Percentiles rank a stretch among this genome's conserved stretches.
phyloP scores from a whole-genome alignment of 2,797 vertebrate genomes.

The Sebastes kiyomatsui region DNA sequence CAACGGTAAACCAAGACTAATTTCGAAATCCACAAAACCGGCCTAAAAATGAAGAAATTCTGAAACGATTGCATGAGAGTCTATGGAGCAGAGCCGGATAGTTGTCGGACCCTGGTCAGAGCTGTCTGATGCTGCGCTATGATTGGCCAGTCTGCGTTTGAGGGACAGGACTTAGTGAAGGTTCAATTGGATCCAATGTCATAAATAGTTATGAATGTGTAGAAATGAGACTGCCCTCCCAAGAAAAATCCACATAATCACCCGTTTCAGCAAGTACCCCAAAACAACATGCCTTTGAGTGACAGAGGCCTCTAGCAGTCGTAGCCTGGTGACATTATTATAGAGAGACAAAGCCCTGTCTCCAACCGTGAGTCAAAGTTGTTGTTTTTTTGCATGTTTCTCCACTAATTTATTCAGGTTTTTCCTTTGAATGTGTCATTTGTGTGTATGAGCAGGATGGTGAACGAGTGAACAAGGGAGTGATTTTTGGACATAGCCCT shows the following conservation, averaged over 20 bases:
- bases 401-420: not conserved
- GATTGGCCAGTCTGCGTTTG: too few relatives aligned
- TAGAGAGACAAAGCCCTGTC: not conserved
- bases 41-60: too few relatives aligned
- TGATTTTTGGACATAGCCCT: not conserved
- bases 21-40: too few relatives aligned
- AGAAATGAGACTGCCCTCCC: not conserved
- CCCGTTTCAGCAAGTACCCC: not conserved
- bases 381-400: not conserved
- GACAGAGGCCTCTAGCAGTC: not conserved
- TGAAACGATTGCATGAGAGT: too few relatives aligned
- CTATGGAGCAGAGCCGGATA: too few relatives aligned
- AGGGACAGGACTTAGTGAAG: too few relatives aligned
- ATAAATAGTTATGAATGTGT: not conserved
- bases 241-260: not conserved
- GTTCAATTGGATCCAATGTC: not conserved
- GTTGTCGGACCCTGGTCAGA: too few relatives aligned
- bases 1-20: too few relatives aligned
- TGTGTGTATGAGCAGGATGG: not conserved
- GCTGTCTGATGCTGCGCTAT: too few relatives aligned
- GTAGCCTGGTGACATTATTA: fast-evolving
- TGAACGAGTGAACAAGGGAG: not conserved
- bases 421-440: not conserved
- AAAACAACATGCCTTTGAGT: not conserved
- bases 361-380: not conserved